Conservation (phyloP, 2,888 invertebrate species). For the Heliconius hortense region DNA sequence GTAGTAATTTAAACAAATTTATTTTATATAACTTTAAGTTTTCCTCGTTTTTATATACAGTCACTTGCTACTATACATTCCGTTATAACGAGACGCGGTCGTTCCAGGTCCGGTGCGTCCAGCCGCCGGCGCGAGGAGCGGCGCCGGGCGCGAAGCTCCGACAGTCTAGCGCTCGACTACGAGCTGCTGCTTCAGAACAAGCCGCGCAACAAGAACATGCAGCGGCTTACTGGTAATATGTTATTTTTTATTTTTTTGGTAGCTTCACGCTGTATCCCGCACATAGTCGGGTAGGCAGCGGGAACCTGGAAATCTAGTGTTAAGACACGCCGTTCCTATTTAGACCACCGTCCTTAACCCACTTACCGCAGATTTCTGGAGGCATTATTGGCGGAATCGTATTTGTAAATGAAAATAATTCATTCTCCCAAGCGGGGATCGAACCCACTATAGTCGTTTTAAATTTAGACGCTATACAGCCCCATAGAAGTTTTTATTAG, state of each 20-base stretch:
- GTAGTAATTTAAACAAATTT: no score
- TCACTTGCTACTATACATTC: not conserved
- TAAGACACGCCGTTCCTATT: not conserved
- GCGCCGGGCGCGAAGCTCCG: constrained; percentile 71
- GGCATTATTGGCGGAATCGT: no score
- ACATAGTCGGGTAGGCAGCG: no score
- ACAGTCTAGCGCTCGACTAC: constrained; percentile 89
- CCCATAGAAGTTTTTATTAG: not conserved
- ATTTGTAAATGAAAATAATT: not conserved
- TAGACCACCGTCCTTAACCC: no score
- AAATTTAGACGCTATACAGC: not conserved
- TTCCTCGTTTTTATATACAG: no score
- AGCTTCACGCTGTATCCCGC: not conserved
- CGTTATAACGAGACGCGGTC: not conserved
- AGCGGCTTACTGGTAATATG: constrained; percentile 68
- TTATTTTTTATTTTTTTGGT: not conserved
- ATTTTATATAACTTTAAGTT: no score
- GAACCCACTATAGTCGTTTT: not conserved
- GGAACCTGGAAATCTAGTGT: not conserved
- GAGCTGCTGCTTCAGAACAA: constrained; percentile 85
- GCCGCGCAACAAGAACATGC: constrained; percentile 73
- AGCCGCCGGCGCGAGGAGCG: constrained; percentile 61
- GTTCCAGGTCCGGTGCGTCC: constrained; percentile 34
- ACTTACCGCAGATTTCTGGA: no score
- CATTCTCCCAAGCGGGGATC: not conserved